Conservation (phyloP, 2,797 vertebrate species). For the Sandelia bainsii region DNA sequence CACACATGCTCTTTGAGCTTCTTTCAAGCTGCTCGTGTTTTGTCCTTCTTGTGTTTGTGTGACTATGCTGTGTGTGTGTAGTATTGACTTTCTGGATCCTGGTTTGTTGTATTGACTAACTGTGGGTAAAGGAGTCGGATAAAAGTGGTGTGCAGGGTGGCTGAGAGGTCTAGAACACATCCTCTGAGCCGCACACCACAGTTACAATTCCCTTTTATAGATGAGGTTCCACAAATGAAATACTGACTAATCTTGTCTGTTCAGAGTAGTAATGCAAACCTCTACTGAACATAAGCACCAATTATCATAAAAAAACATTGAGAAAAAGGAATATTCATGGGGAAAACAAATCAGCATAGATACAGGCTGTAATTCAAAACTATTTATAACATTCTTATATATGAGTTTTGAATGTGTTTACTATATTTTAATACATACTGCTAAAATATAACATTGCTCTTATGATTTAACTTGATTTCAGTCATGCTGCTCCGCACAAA, state of each 20-base stretch:
- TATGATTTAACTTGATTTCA: no score
- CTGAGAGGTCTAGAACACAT: conserved; percentile 2
- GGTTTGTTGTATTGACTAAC: conserved; percentile 45
- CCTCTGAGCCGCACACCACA: conserved; percentile 3
- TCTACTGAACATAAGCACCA: background rate
- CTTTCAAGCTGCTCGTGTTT: conserved; percentile 14
- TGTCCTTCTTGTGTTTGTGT: conserved; percentile 24
- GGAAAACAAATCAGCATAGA: background rate
- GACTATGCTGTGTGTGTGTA: conserved; percentile 22
- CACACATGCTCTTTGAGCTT: background rate
- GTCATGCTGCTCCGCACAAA: no score
- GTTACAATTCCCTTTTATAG: background rate
- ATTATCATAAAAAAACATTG: background rate
- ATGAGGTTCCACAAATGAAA: background rate
- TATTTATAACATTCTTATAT: no score
- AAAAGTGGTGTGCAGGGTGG: background rate
- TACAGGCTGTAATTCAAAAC: background rate
- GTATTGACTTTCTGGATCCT: conserved; percentile 57
- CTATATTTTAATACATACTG: no score
- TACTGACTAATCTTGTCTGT: background rate
- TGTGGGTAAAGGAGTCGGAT: conserved; percentile 20
- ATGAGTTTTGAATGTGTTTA: no score
- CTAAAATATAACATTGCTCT: no score
- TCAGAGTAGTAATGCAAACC: background rate
- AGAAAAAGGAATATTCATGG: background rate